Conservation (phyloP, 1,140 invertebrate genomes). For the Cotesia chilonis region DNA sequence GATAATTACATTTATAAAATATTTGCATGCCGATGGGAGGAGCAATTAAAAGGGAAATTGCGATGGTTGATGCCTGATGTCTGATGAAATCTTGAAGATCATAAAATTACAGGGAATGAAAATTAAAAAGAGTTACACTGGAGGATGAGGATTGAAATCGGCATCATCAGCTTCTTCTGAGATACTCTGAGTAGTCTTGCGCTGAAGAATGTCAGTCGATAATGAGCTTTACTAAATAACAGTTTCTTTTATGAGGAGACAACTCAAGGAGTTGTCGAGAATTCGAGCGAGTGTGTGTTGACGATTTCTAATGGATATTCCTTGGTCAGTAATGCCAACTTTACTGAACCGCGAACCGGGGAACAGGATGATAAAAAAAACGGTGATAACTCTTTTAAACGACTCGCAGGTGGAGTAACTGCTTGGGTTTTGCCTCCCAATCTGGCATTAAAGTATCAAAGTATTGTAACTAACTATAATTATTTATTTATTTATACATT, state of each 20-base stretch:
- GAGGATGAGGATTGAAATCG: too few relatives aligned
- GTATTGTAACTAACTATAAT: constrained; percentile 8
- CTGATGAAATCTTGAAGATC: neutral
- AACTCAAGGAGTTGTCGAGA: constrained; percentile 20
- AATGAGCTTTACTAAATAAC: constrained; percentile 34
- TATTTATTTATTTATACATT: neutral
- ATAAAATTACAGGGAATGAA: neutral
- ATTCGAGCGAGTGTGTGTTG: constrained; percentile 17
- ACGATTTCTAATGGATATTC: constrained; percentile 31
- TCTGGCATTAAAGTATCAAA: constrained; percentile 29
- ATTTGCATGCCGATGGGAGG: too few relatives aligned
- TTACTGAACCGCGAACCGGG: neutral
- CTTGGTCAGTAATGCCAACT: constrained; percentile 21
- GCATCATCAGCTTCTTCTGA: neutral
- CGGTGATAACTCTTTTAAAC: constrained; percentile 36
- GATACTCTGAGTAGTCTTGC: neutral
- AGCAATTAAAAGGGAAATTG: constrained; percentile 12
- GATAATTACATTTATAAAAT: constrained; percentile 28
- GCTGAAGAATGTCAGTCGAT: constrained; percentile 18
- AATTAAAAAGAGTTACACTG: too few relatives aligned
- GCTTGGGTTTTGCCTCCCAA: constrained; percentile 31
- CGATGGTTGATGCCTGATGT: too few relatives aligned
- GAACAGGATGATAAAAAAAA: constrained; percentile 19
- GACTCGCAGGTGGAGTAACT: constrained; percentile 28
- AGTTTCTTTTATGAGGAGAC: constrained; percentile 23